Percentiles rank a stretch among this genome's conserved stretches.
Conservation (phyloP, 2,888 invertebrate genomes). For the Sicus ferrugineus region DNA sequence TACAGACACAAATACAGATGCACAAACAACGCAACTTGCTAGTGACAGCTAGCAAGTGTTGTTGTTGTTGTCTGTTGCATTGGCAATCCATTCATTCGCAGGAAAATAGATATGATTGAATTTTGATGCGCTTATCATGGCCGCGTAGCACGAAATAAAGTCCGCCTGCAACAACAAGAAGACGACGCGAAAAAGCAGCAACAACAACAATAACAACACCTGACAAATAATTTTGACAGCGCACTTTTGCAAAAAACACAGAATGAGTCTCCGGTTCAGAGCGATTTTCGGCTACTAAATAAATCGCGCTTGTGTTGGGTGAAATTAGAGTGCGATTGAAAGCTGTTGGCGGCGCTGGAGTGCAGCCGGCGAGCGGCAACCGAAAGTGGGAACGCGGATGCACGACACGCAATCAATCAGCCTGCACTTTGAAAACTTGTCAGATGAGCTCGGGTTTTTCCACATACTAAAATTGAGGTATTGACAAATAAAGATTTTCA, state of each 20-base stretch:
- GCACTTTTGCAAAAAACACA: conserved; percentile 8
- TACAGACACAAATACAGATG: not conserved
- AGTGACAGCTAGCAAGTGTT: not conserved
- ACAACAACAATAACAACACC: conserved; percentile 2
- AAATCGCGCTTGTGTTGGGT: not conserved
- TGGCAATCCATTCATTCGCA: conserved; percentile 27
- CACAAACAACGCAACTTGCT: conserved; percentile 1
- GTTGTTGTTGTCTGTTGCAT: not conserved
- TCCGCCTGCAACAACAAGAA: not conserved
- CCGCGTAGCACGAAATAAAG: not conserved
- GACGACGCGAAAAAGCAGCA: not conserved
- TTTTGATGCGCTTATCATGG: conserved; percentile 31
- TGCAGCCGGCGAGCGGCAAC: too few relatives aligned
- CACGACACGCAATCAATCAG: not conserved
- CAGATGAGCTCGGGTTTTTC: not conserved
- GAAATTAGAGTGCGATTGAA: not conserved
- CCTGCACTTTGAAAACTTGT: not conserved
- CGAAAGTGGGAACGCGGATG: too few relatives aligned
- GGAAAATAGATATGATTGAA: conserved; percentile 31
- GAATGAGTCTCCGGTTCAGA: not conserved
- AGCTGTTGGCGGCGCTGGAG: too few relatives aligned
- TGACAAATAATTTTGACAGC: conserved; percentile 22
- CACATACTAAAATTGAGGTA: too few relatives aligned
- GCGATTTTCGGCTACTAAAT: not conserved
- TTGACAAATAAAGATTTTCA: too few relatives aligned